These are phyloP conservation scores for Sinocyclocheilus maitianheensis DNA, from an alignment of 2,113 vertebrate species.

Conservation along the genomic window DNA sequence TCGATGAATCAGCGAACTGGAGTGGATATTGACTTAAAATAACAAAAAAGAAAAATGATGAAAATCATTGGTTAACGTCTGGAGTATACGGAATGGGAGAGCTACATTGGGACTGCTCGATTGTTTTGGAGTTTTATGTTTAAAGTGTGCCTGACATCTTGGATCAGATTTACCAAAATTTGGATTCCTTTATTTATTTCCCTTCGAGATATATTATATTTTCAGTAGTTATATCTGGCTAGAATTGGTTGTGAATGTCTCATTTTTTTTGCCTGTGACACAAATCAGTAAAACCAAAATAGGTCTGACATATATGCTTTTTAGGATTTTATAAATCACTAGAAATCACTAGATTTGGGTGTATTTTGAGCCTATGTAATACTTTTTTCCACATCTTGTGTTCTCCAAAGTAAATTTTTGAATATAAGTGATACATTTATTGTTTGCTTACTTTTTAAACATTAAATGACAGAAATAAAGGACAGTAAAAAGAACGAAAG, in stretches of 20 bases:
- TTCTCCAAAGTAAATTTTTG: slow-evolving; percentile 11
- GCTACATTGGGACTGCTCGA: background rate
- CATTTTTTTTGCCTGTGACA: background rate
- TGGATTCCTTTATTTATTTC: background rate
- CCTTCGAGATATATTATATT: slow-evolving; percentile 12
- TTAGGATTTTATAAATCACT: background rate
- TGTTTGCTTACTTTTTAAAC: background rate
- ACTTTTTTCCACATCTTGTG: background rate
- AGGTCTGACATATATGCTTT: slow-evolving; percentile 9
- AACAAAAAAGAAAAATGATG: slow-evolving; percentile 26
- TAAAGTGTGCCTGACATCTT: slow-evolving; percentile 4
- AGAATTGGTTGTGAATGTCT: background rate
- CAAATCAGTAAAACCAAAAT: slow-evolving; percentile 20
- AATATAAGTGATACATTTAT: background rate
- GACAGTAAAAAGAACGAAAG: background rate
- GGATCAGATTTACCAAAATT: background rate
- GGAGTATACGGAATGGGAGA: background rate
- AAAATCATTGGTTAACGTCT: slow-evolving; percentile 27
- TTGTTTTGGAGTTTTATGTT: background rate
- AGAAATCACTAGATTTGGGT: background rate
- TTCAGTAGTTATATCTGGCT: background rate
- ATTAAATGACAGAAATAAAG: background rate
- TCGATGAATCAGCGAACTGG: slow-evolving; percentile 30
- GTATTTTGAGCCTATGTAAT: background rate
- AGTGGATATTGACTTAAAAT: slow-evolving; percentile 38